Evolutionary conservation across 2,113 vertebrate species (phyloP), one percentile per base, ranked within the genome.

Genomic region (Antigone vipio): DNA sequence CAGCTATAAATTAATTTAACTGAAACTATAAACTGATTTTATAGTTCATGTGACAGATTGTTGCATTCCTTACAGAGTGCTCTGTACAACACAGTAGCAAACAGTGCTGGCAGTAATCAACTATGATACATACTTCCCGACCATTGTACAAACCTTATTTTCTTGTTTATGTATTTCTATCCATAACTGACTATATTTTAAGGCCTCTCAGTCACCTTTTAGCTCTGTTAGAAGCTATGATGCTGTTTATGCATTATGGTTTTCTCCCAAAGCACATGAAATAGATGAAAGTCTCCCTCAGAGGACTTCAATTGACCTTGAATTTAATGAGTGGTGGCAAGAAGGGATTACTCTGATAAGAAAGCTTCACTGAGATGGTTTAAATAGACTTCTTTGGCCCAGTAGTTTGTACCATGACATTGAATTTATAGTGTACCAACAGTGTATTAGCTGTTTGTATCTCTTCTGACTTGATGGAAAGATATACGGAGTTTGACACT

Each of bases 1-100:
- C 55, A 90, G 56, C 34, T 62, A 73, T 90, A 94, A 93, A 93
- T 96, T 89, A 58, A 86, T 88, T 95, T 92, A 88, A 89, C 60
- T 75, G 50, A 88, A 89, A n/a, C 80, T 64, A 72, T 82, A 94
- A 93, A 91, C 27, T 58, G 76, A 55, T 86, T 94, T 89, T 72
- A 91, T 78, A 59, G 49, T 72, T 75, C 73, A 72, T 58, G 78
- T 81, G 69, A 64, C 40, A 87, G 76, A 49, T 42, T 2, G 7
- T 10, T 68, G 19, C 23, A 4, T 56, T 78, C 27, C 76, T 60
- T 66, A 50, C 24, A 24, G 42, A 55, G 52, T 15, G 13, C 16
- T 69, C 60, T 72, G 27, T 59, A 53, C 21, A 72, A 40, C 60
- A 52, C 32, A 52, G 44, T 14, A 72, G 34, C n/a, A 55, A 8